Conservation (phyloP, 2,888 invertebrate species). For the Nomada goodeniana region DNA sequence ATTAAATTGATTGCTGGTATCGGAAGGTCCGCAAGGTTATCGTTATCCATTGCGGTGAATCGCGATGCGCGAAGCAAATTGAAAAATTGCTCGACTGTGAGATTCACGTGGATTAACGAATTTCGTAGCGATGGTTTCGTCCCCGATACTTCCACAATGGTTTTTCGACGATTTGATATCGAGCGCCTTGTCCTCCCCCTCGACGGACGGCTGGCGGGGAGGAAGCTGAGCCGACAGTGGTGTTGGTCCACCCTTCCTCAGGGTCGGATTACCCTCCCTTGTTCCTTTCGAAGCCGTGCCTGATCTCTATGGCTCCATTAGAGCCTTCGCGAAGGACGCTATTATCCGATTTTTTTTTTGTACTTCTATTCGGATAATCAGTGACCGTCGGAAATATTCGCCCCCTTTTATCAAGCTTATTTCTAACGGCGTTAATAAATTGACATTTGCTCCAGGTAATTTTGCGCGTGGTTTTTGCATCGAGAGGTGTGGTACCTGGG, state of each 20-base stretch:
- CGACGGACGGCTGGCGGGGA: constrained; percentile 66
- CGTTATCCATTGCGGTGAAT: constrained; percentile 19
- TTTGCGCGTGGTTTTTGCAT: background rate
- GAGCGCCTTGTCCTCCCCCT: constrained; percentile 70
- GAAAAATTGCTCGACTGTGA: constrained; percentile 25
- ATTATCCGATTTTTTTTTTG: constrained; percentile 46
- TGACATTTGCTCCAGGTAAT: background rate
- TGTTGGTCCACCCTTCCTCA: constrained; percentile 71
- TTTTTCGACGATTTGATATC: constrained; percentile 79
- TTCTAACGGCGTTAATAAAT: background rate
- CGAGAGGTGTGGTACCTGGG: background rate
- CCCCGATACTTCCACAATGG: constrained; percentile 61
- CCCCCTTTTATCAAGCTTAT: background rate
- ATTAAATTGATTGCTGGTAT: constrained; percentile 12
- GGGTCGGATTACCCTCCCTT: constrained; percentile 66
- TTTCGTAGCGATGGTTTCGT: constrained; percentile 32
- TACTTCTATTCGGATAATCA: constrained; percentile 4
- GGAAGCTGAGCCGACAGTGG: constrained; percentile 70
- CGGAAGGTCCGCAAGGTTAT: background rate
- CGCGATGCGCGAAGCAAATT: background rate
- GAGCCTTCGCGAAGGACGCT: constrained; percentile 46
- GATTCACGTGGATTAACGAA: constrained; percentile 5
- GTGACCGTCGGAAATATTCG: too few species aligned
- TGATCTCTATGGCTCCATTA: constrained; percentile 61
- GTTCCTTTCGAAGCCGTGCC: constrained; percentile 44